Evolutionary conservation across 2,888 invertebrate genomes (phyloP), one percentile per base, ranked within the genome.

Genomic region (Trichopria drosophilae): DNA sequence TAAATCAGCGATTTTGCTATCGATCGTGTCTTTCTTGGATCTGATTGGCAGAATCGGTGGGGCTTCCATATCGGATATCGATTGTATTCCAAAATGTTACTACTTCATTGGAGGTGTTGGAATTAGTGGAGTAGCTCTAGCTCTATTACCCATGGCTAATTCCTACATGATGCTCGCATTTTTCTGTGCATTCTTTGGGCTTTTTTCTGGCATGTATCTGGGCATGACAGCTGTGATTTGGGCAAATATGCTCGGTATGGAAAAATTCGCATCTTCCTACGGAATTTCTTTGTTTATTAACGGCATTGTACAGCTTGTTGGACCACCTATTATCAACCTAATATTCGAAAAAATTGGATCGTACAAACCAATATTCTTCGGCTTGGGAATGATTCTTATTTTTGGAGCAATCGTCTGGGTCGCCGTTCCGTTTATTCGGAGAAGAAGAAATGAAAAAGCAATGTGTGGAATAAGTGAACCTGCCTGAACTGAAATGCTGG

Each of bases 181-280:
- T 22, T 86, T 85, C 66, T 91, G 90, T 69, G 84, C 85, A 0
- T 69, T 87, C 2, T 92, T 91, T 67, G 92, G 92, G 1, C 75
- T 92, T 10, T 87, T 90, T 0, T 90, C 91, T 0, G 92, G 92
- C 5, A 82, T 87, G 16, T 91, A 91, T 69, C 89, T 90, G 0
- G 92, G 92, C 2, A 86, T 91, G n/a, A 90, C 90, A 0, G 90
- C 91, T 1, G 84, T 92, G 35, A 88, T 91, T 3, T 86, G 92
- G 83, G 88, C 90, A 0, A 91, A 92, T 66, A 85, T 91, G 84
- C 69, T 92, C 4, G 92, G 92, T 0, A 85, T 87, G 0, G 90
- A 92, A 60, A 79, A 87, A 12, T 73, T 92, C 0, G 89, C 90
- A 71, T 88, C 90, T 0, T 89, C 90, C 0, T 92, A 91, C 60